Conservation (phyloP, 2,888 invertebrate genomes). For the Lasioglossum marginatum region DNA sequence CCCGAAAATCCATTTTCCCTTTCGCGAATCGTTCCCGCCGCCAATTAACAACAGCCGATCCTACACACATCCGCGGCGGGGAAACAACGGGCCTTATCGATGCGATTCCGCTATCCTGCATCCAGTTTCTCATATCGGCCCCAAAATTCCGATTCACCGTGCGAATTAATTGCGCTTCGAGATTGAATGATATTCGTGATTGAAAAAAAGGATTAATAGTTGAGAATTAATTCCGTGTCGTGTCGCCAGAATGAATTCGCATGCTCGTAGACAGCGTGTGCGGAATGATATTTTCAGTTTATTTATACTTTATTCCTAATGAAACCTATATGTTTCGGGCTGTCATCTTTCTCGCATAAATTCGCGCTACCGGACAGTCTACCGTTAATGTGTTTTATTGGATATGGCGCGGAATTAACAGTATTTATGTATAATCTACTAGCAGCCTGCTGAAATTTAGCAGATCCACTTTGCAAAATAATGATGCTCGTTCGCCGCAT, state of each 20-base stretch:
- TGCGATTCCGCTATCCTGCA: background rate
- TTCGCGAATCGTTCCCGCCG: background rate
- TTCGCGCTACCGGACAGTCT: background rate
- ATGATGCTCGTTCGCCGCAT: background rate
- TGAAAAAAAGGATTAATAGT: slow-evolving; percentile 35
- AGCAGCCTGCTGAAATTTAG: background rate
- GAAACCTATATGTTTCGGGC: background rate
- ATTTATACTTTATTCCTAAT: background rate
- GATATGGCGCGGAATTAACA: background rate
- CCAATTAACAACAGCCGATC: background rate
- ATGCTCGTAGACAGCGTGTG: background rate
- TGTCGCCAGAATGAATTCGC: slow-evolving; percentile 10
- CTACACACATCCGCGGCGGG: background rate
- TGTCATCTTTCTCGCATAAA: background rate
- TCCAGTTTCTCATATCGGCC: slow-evolving; percentile 2
- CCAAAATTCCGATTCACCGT: background rate
- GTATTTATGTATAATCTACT: background rate
- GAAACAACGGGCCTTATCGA: background rate
- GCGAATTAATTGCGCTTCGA: slow-evolving; percentile 52
- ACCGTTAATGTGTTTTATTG: background rate
- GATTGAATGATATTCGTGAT: slow-evolving; percentile 39
- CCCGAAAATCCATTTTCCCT: background rate
- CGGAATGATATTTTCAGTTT: background rate
- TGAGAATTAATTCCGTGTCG: slow-evolving; percentile 46
- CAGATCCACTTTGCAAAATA: background rate